These are phyloP conservation scores for Zosterops lateralis DNA, from an alignment of 2,113 vertebrate genomes.

Conservation along the genomic window DNA sequence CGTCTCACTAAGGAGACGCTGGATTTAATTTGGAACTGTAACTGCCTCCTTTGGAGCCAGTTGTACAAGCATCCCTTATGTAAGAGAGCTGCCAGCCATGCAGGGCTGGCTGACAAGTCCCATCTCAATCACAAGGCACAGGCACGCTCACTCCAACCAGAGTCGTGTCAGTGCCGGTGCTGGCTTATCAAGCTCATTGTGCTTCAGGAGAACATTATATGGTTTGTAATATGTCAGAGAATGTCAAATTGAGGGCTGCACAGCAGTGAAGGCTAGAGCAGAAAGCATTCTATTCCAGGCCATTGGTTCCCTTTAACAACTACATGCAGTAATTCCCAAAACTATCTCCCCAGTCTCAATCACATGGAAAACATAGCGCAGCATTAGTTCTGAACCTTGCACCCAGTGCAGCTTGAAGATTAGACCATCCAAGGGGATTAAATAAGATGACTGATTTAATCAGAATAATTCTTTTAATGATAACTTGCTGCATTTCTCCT, in stretches of 20 bases:
- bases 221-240: slow-evolving; percentile 57
- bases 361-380: slow-evolving; percentile 17
- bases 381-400: slow-evolving; percentile 13
- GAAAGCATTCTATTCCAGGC: slow-evolving; percentile 66
- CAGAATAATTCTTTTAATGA: slow-evolving; percentile 60
- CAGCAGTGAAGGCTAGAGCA: slow-evolving; percentile 49
- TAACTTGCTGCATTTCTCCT: slow-evolving; percentile 40
- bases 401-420: neutral
- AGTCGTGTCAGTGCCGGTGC: slow-evolving; percentile 1
- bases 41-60: neutral
- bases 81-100: slow-evolving; percentile 2
- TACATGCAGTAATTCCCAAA: slow-evolving; percentile 44
- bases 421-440: slow-evolving; percentile 32
- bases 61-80: neutral
- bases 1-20: neutral
- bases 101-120: slow-evolving; percentile 15
- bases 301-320: slow-evolving; percentile 68
- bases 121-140: slow-evolving; percentile 12
- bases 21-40: neutral
- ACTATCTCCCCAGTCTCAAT: slow-evolving; percentile 32
- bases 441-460: slow-evolving; percentile 53
- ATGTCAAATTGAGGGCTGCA: slow-evolving; percentile 59
- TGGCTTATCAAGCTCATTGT: slow-evolving; percentile 26
- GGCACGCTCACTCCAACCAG: neutral
- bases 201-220: slow-evolving; percentile 51